Evolutionary conservation across 2,888 invertebrate species (phyloP).

Genomic region (Ectobius pallidus): DNA sequence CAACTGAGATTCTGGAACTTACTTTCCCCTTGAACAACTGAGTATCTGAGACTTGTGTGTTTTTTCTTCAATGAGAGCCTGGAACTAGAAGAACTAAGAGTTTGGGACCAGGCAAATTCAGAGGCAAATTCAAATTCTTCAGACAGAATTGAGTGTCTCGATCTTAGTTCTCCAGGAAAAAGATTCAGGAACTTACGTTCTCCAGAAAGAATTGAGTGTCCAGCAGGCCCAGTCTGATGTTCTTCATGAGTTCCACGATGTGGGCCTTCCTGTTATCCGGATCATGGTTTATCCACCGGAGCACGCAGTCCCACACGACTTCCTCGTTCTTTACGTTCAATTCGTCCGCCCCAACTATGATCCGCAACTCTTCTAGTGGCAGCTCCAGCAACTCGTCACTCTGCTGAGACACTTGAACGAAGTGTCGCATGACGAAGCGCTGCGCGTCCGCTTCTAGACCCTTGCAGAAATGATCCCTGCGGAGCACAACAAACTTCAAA

Average conservation of each 20-base stretch:
- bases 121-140: no score
- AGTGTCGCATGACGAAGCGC: conserved; percentile 76
- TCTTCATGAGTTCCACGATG: conserved; percentile 79
- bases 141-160: no score
- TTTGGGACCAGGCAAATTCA: no score
- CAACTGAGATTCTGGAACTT: no score
- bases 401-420: conserved; percentile 70
- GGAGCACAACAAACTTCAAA: no score
- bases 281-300: conserved; percentile 86
- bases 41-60: no score
- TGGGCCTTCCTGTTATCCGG: conserved; percentile 72
- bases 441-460: conserved; percentile 72
- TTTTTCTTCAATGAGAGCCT: no score
- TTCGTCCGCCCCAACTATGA: conserved; percentile 81
- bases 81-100: no score
- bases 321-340: conserved; percentile 89
- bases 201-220: conserved; percentile 91
- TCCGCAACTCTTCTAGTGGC: conserved; percentile 73
- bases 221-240: conserved; percentile 80
- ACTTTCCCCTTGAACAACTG: no score
- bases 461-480: conserved; percentile 71
- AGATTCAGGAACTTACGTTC: conserved; percentile 52
- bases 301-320: conserved; percentile 82
- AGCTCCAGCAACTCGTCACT: conserved; percentile 78
- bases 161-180: no score